Percentiles rank a stretch among this genome's conserved stretches.
Conservation (phyloP, 2,797 vertebrate species). For the Anguilla megastoma region DNA sequence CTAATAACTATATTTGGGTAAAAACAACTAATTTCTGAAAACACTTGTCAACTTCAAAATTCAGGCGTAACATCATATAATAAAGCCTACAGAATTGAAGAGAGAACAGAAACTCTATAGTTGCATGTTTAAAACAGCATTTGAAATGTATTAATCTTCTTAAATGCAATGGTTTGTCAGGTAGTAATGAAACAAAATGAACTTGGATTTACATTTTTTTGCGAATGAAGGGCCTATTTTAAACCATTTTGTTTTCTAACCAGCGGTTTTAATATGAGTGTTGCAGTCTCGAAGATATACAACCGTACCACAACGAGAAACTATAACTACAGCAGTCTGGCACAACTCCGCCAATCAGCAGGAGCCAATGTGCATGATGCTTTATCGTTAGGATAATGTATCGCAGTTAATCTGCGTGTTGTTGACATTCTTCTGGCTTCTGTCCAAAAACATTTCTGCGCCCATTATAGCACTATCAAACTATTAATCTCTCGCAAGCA, state of each 20-base stretch:
- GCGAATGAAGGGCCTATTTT: neutral
- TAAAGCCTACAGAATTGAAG: slow-evolving; percentile 1
- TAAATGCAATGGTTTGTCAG: neutral
- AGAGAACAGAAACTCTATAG: neutral
- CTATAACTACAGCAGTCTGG: slow-evolving; percentile 55
- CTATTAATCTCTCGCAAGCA: slow-evolving; percentile 73
- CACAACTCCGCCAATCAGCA: slow-evolving; percentile 70
- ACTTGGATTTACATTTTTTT: neutral
- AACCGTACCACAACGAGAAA: slow-evolving; percentile 52
- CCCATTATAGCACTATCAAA: slow-evolving; percentile 57
- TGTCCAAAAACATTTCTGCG: slow-evolving; percentile 72
- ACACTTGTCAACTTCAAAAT: neutral
- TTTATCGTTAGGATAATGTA: slow-evolving; percentile 82
- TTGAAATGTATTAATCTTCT: neutral
- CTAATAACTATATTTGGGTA: neutral
- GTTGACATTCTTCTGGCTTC: slow-evolving; percentile 81
- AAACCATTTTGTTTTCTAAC: slow-evolving; percentile 24
- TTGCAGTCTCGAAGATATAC: slow-evolving; percentile 5
- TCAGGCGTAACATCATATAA: neutral
- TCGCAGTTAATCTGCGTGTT: slow-evolving; percentile 81
- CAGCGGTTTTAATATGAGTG: neutral
- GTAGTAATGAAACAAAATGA: neutral
- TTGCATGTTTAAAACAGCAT: neutral
- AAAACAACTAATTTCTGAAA: neutral
- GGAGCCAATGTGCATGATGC: slow-evolving; percentile 76